Evolutionary conservation across 53 echinoderm and acorn worm species (phyloP).

Genomic region (Crossaster papposus): DNA sequence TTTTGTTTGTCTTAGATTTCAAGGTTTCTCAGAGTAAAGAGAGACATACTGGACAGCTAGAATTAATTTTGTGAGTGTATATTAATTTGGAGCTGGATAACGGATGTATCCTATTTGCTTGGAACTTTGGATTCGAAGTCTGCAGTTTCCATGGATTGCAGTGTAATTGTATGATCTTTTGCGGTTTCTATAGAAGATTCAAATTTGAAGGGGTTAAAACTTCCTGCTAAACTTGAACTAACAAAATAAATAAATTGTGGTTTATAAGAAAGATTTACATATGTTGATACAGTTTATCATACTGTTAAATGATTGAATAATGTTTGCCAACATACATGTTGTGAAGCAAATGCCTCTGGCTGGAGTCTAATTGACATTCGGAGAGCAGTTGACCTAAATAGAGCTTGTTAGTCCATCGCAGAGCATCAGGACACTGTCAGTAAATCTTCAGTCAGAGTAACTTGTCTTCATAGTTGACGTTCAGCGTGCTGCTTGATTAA

Average conservation of each 20-base stretch:
- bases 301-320: not conserved
- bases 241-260: too few relatives aligned
- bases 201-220: too few relatives aligned
- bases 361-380: not conserved
- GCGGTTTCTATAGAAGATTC: not conserved
- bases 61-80: not conserved
- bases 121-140: not conserved
- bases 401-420: not conserved
- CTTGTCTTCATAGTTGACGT: constrained; percentile 28
- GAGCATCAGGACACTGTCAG: not conserved
- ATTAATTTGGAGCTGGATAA: not conserved
- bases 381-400: not conserved
- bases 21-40: constrained; percentile 3
- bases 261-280: too few relatives aligned
- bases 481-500: constrained; percentile 40
- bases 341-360: not conserved
- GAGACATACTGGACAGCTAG: not conserved
- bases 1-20: constrained; percentile 2
- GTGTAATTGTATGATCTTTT: not conserved
- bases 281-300: not conserved
- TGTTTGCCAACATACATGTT: not conserved
- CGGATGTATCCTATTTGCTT: not conserved
- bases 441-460: not conserved
- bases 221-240: too few relatives aligned
- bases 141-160: not conserved